These are phyloP conservation scores for Myathropa florea DNA, from an alignment of 2,888 invertebrate species.

Conservation along the genomic window DNA sequence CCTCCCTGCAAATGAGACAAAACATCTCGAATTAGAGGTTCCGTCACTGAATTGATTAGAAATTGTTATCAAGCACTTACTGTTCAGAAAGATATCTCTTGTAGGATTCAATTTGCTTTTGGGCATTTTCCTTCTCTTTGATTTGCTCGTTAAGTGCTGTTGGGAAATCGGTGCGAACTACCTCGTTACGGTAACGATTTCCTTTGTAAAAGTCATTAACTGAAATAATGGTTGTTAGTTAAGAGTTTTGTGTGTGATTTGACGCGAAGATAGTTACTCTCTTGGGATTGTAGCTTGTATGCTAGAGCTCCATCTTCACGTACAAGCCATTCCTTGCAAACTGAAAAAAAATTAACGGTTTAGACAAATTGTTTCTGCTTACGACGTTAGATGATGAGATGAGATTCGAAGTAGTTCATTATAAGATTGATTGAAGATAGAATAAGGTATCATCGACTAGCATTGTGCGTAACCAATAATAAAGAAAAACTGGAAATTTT, in stretches of 20 bases:
- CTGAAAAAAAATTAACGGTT: constrained; percentile 80
- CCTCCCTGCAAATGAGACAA: constrained; percentile 82
- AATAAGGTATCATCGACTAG: too few species aligned
- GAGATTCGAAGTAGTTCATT: too few species aligned
- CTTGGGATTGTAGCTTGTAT: constrained; percentile 89
- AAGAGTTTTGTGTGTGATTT: background rate
- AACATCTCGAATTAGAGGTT: background rate
- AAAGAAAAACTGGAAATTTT: too few species aligned
- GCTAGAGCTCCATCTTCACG: constrained; percentile 92
- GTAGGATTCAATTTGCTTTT: constrained; percentile 84
- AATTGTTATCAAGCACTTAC: constrained; percentile 79
- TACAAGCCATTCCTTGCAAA: constrained; percentile 91
- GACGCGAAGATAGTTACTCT: constrained; percentile 82
- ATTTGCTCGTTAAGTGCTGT: constrained; percentile 88
- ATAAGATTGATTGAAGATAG: too few species aligned
- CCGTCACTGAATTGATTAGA: background rate
- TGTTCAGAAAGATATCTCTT: constrained; percentile 83
- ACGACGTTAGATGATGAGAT: background rate
- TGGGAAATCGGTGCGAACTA: constrained; percentile 90
- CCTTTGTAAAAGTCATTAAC: constrained; percentile 89
- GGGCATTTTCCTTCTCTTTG: constrained; percentile 85
- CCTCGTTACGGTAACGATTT: constrained; percentile 88
- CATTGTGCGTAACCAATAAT: too few species aligned
- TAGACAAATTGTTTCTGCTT: background rate
- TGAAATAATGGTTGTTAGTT: constrained; percentile 75